A percentile compares a stretch with the other conserved stretches of the same genome.
Evolutionary conservation across 2,888 invertebrate species (phyloP).

Genomic region (Dicycla oo): DNA sequence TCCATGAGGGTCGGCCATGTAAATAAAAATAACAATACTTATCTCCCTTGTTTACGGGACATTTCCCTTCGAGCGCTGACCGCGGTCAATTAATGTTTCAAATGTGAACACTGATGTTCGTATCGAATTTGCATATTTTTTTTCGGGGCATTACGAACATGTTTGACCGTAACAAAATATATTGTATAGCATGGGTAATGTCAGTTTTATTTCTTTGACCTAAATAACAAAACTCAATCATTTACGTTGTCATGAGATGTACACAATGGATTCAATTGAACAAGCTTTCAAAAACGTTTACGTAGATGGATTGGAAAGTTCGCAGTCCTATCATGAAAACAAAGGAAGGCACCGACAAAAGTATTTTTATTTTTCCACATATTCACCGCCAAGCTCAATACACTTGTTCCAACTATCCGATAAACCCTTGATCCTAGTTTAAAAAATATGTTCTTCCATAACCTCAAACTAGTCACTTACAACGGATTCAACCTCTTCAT

Average conservation of each 20-base stretch:
- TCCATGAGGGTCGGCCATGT: slow-evolving; percentile 38
- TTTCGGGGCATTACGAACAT: slow-evolving; percentile 13
- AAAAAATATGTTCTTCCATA: too few relatives aligned
- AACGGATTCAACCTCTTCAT: too few relatives aligned
- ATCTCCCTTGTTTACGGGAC: slow-evolving; percentile 60
- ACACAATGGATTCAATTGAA: slow-evolving; percentile 28
- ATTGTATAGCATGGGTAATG: not conserved
- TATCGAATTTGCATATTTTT: slow-evolving; percentile 20
- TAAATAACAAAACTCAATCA: slow-evolving; percentile 41
- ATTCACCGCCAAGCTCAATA: too few relatives aligned
- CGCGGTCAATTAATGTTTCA: slow-evolving; percentile 48
- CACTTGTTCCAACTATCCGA: too few relatives aligned
- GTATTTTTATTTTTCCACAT: too few relatives aligned
- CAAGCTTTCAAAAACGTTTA: not conserved
- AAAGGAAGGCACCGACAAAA: too few relatives aligned
- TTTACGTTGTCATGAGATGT: slow-evolving; percentile 20
- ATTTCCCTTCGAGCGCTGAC: slow-evolving; percentile 47
- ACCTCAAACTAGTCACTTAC: too few relatives aligned
- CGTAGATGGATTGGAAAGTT: too few relatives aligned
- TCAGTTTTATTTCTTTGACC: slow-evolving; percentile 8
- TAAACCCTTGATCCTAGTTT: too few relatives aligned
- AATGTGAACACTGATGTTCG: slow-evolving; percentile 37
- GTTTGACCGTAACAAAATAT: not conserved
- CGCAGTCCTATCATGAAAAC: too few relatives aligned
- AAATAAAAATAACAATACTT: slow-evolving; percentile 61